Evolutionary conservation across 1,140 invertebrate species (phyloP).

Genomic region (Ooceraea biroi): DNA sequence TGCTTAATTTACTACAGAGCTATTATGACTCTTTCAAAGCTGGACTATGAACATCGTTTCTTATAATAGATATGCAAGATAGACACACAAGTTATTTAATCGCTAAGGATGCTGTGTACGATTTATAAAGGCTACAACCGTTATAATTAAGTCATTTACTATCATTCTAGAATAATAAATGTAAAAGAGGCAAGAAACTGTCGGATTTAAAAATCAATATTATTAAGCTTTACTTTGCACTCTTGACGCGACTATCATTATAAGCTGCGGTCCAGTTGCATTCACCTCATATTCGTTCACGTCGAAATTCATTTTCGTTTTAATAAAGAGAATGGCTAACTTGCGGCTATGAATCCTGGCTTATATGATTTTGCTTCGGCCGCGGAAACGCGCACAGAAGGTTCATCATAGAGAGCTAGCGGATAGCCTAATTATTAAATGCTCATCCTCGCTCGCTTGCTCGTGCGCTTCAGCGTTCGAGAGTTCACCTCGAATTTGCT

Average conservation of each 20-base stretch:
- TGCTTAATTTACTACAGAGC: background rate
- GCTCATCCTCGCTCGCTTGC: background rate
- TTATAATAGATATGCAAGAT: background rate
- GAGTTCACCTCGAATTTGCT: slow-evolving; percentile 18
- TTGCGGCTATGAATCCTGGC: slow-evolving; percentile 14
- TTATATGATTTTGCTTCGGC: background rate
- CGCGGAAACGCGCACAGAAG: slow-evolving; percentile 6
- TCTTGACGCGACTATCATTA: background rate
- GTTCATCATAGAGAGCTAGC: background rate
- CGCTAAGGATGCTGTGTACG: background rate
- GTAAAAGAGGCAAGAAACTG: background rate
- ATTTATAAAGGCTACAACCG: background rate
- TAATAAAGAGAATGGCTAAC: slow-evolving; percentile 39
- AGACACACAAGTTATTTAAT: background rate
- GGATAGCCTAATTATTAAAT: slow-evolving; percentile 45
- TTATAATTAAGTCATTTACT: no score
- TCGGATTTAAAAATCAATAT: slow-evolving; percentile 9
- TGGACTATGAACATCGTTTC: background rate
- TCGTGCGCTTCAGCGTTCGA: background rate
- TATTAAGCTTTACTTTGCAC: background rate
- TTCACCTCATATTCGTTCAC: background rate
- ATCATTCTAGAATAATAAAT: no score
- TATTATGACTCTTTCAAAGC: background rate
- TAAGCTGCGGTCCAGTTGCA: background rate
- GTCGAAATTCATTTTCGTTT: slow-evolving; percentile 10